Evolutionary conservation across 2,113 vertebrate species (phyloP).

Genomic region (Pontoporia blainvillei): DNA sequence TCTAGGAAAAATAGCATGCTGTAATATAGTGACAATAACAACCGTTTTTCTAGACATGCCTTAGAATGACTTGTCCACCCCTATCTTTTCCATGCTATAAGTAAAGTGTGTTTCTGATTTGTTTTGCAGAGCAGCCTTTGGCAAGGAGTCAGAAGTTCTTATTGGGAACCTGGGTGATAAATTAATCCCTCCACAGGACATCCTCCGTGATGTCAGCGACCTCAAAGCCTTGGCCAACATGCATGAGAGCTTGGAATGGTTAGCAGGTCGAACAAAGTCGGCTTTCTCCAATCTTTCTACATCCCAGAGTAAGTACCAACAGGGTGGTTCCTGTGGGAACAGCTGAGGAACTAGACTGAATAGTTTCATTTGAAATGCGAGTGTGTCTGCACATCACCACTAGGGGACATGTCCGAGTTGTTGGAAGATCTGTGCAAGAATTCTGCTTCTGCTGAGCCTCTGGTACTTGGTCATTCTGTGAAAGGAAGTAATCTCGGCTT

Average conservation of each 20-base stretch:
- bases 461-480: neutral
- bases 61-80: neutral
- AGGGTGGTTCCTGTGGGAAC: too few relatives aligned
- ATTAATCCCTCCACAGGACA: slow-evolving; percentile 95
- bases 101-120: slow-evolving; percentile 21
- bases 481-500: neutral
- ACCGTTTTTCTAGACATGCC: rapidly evolving
- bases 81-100: neutral
- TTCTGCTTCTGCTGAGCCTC: neutral
- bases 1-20: neutral
- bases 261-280: slow-evolving; percentile 88
- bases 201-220: slow-evolving; percentile 95
- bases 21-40: neutral
- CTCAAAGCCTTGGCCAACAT: slow-evolving; percentile 97
- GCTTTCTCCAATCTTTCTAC: slow-evolving; percentile 89
- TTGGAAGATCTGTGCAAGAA: neutral
- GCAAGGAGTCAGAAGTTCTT: slow-evolving; percentile 97
- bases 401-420: rapidly evolving
- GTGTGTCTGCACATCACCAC: rapidly evolving
- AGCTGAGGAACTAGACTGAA: neutral
- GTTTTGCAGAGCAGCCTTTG: slow-evolving; percentile 90
- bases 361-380: neutral
- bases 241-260: slow-evolving; percentile 98
- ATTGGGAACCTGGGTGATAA: slow-evolving; percentile 98
- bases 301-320: slow-evolving; percentile 85